phyloP scores from a whole-genome alignment of 2,888 invertebrate genomes.

The Sarcophaga rosellei region DNA sequence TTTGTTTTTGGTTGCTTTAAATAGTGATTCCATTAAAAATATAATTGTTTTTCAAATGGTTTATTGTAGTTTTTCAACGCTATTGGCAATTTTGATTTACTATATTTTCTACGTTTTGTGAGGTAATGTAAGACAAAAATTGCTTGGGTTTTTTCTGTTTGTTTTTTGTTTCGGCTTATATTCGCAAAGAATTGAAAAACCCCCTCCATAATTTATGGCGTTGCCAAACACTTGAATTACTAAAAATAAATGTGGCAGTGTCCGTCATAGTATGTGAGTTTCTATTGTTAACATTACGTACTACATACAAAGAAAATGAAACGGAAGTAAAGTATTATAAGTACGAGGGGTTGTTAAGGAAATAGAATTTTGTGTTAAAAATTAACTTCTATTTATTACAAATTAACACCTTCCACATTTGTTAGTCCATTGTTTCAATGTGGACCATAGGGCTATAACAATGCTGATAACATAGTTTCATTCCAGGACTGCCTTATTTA shows the following conservation, averaged over 20 bases:
- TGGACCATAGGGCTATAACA: no score
- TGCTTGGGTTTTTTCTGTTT: slow-evolving; percentile 1
- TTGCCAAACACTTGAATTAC: slow-evolving; percentile 29
- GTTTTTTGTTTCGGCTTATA: not conserved
- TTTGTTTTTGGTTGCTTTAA: no score
- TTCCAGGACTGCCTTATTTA: no score
- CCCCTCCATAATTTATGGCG: slow-evolving; percentile 24
- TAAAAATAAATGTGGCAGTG: not conserved
- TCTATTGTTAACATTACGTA: not conserved
- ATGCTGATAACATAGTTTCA: no score
- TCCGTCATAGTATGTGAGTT: no score
- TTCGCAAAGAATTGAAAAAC: no score
- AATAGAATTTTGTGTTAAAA: no score
- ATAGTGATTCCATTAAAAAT: not conserved
- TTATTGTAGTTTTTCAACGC: not conserved
- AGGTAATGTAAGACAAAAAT: slow-evolving; percentile 33
- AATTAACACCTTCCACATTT: no score
- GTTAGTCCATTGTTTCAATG: no score
- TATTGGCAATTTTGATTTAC: slow-evolving; percentile 28
- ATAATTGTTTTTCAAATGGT: slow-evolving; percentile 18
- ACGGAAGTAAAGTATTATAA: not conserved
- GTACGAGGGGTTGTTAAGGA: no score
- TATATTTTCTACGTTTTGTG: slow-evolving; percentile 5
- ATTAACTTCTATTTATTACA: no score
- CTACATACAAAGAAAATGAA: not conserved